phyloP scores from a whole-genome alignment of 1,140 invertebrate species.

The Drosophila biarmipes region DNA sequence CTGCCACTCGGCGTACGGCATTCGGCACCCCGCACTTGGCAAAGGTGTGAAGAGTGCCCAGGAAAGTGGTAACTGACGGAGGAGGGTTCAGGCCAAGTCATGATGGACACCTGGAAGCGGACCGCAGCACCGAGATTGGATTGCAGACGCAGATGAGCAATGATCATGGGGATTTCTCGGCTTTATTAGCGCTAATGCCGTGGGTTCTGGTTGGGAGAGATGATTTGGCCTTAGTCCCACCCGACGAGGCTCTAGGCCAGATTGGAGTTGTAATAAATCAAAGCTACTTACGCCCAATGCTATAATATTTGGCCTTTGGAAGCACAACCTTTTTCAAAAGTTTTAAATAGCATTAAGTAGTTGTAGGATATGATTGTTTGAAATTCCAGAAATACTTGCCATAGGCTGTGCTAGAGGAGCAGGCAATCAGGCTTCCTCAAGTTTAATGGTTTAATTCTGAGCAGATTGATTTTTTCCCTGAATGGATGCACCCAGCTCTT shows the following conservation, averaged over 20 bases:
- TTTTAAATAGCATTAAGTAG: too few species aligned
- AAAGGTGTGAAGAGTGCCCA: constrained; percentile 34
- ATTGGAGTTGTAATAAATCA: neutral
- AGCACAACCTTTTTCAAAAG: too few species aligned
- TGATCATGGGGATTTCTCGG: constrained; percentile 36
- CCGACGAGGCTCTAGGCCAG: too few species aligned
- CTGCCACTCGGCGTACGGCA: constrained; percentile 20
- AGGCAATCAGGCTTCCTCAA: neutral
- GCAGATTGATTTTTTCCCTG: neutral
- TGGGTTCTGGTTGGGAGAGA: neutral
- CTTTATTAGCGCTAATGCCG: constrained; percentile 36
- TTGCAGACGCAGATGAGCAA: constrained; percentile 34
- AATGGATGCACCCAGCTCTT: neutral
- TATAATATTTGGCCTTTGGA: too few species aligned
- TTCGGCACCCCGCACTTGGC: neutral
- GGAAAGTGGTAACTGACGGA: constrained; percentile 17
- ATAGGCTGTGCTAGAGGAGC: neutral
- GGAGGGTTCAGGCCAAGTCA: constrained; percentile 5
- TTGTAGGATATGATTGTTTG: neutral
- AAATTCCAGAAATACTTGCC: neutral
- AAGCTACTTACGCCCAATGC: neutral
- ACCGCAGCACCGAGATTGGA: constrained; percentile 12
- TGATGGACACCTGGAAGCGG: constrained; percentile 35
- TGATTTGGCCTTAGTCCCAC: constrained; percentile 1
- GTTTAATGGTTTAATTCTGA: neutral